phyloP scores from a whole-genome alignment of 2,888 invertebrate species.

The Sphaeridia pumilis region DNA sequence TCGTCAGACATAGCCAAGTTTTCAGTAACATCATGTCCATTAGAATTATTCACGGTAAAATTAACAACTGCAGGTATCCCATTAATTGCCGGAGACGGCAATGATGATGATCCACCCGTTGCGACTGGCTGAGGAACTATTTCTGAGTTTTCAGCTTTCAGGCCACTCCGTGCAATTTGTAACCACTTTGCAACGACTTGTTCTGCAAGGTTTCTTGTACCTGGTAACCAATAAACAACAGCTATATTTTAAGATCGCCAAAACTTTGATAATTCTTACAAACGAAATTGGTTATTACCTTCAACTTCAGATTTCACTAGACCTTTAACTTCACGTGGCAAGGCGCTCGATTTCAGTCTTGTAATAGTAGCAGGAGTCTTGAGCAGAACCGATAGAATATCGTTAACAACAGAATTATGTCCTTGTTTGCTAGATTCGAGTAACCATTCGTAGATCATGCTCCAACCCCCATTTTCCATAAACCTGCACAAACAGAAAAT shows the following conservation, averaged over 20 bases:
- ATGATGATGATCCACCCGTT: too few species aligned
- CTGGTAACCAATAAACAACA: slow-evolving; percentile 15
- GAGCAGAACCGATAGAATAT: slow-evolving; percentile 70
- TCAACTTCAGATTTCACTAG: slow-evolving; percentile 66
- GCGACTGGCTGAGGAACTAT: too few species aligned
- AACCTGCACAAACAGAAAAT: slow-evolving; percentile 47
- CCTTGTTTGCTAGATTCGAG: slow-evolving; percentile 70
- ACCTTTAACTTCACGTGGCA: slow-evolving; percentile 81
- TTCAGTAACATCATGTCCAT: too few species aligned
- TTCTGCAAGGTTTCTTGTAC: slow-evolving; percentile 23
- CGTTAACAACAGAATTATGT: slow-evolving; percentile 77
- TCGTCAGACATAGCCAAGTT: too few species aligned
- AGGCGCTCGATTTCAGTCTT: slow-evolving; percentile 76
- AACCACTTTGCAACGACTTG: slow-evolving; percentile 31
- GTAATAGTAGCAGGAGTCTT: slow-evolving; percentile 83
- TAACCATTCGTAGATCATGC: slow-evolving; percentile 77
- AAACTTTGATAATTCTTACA: background rate
- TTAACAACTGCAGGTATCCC: too few species aligned
- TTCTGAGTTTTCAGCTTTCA: background rate
- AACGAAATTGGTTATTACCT: slow-evolving; percentile 44
- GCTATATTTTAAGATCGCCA: background rate
- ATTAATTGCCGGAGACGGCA: too few species aligned
- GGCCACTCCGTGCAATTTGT: slow-evolving; percentile 11
- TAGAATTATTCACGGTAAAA: too few species aligned
- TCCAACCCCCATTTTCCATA: slow-evolving; percentile 86